Base-by-base conservation (phyloP, 2,113 vertebrate genomes). In the Sebastes fasciatus region DNA sequence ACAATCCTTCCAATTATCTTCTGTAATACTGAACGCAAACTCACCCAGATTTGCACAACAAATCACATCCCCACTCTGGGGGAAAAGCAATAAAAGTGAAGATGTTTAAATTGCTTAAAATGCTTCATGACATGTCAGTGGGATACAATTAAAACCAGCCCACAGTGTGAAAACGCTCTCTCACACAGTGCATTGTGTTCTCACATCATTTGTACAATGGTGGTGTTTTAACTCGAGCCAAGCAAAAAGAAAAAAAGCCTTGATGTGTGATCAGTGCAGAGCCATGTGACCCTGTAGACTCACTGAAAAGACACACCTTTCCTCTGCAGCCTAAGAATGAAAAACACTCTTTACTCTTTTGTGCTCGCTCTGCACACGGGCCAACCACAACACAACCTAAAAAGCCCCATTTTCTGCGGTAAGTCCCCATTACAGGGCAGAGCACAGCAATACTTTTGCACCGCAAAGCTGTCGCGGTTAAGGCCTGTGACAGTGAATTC, bases 251-350 rank as follows among this genome's bases (percentile, higher is more conserved):
- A 63, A 74, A 23, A 72, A 68, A 19, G 69, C 72, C 60, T 74
- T 85, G 70, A 80, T 74, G 66, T 75, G 79, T 75, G 71, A 82
- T 80, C 60, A 78, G 78, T 74, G 71, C 70, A 48, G 21, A 66
- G 78, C 42, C 88, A 92, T 34, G 21, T 91, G 83, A 88, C 76
- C 68, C 21, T 74, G 80, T 74, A 86, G 79, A 74, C 64, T 80
- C 80, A 90, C 83, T 81, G 57, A 81, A 88, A 74, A 79, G 91
- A 88, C 91, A 92, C 89, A 90, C 91, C 92, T 93, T 91, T 91
- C 85, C 91, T 89, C 82, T 92, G 74, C 72, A 84, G 84, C 48
- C 78, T 72, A 87, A 86, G 73, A 91, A 93, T 90, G 71, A 86
- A 89, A 79, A 45, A 87, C 13, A 83, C 62, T 63, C 61, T 17